Conservation (phyloP, 2,888 invertebrate genomes). For the Trichogramma dendrolimi region DNA sequence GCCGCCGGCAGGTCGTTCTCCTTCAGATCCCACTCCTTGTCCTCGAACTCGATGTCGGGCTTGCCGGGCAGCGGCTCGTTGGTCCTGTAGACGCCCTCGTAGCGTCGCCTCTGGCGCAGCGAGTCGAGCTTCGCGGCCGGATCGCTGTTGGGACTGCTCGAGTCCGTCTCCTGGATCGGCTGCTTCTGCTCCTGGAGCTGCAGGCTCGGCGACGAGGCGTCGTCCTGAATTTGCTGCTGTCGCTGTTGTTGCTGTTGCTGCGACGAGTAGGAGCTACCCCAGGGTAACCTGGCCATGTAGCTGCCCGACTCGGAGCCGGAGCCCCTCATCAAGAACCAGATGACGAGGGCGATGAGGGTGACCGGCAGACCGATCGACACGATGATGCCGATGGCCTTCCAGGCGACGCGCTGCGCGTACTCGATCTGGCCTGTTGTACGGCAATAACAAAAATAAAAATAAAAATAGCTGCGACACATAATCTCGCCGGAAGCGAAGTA, state of each 20-base stretch:
- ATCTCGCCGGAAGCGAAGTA: too few species aligned
- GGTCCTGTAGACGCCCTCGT: conserved; percentile 79
- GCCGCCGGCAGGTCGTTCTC: conserved; percentile 3
- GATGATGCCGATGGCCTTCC: conserved; percentile 71
- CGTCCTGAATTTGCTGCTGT: too few species aligned
- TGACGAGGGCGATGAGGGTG: conserved; percentile 36
- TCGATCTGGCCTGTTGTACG: conserved; percentile 53
- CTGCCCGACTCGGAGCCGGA: neutral
- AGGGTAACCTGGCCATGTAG: too few species aligned
- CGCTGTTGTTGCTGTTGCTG: too few species aligned
- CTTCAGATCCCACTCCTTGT: conserved; percentile 72
- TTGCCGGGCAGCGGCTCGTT: conserved; percentile 74
- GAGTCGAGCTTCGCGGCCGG: conserved; percentile 14
- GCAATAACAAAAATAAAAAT: too few species aligned
- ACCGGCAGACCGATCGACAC: conserved; percentile 67
- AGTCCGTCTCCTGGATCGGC: conserved; percentile 18
- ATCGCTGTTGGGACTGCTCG: conserved; percentile 22
- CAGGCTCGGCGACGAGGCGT: too few species aligned
- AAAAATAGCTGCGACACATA: too few species aligned
- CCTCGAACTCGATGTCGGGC: conserved; percentile 75
- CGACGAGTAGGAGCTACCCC: too few species aligned
- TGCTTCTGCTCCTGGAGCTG: conserved; percentile 29
- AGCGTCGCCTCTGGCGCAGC: conserved; percentile 51
- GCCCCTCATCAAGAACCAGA: conserved; percentile 25
- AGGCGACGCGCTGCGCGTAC: conserved; percentile 66